These are phyloP conservation scores for Notothenia rossii DNA, from an alignment of 2,113 vertebrate genomes.

Conservation along the genomic window DNA sequence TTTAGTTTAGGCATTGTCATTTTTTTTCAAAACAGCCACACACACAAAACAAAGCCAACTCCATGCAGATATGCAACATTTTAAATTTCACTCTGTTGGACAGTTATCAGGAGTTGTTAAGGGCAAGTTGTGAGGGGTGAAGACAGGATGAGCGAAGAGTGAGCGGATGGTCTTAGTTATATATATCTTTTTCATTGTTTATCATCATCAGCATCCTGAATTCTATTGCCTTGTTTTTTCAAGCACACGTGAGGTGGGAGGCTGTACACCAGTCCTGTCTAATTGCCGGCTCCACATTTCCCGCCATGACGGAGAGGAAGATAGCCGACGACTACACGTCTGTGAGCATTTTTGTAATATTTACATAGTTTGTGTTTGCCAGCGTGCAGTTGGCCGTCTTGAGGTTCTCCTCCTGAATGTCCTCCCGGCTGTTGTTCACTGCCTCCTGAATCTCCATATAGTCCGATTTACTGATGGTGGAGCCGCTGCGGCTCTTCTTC, in stretches of 20 bases:
- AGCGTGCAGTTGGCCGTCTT: slow-evolving; percentile 99
- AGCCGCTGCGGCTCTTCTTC: slow-evolving; percentile 97
- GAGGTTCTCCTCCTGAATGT: slow-evolving; percentile 96
- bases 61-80: slow-evolving; percentile 79
- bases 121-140: slow-evolving; percentile 52
- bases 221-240: slow-evolving; percentile 76
- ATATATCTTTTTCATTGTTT: slow-evolving; percentile 36
- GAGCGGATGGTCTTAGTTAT: slow-evolving; percentile 50
- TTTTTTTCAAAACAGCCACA: slow-evolving; percentile 58
- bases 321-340: slow-evolving; percentile 88
- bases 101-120: slow-evolving; percentile 52
- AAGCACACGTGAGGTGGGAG: slow-evolving; percentile 61
- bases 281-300: slow-evolving; percentile 50
- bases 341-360: slow-evolving; percentile 99
- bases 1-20: slow-evolving; percentile 33
- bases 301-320: slow-evolving; percentile 28
- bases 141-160: slow-evolving; percentile 50
- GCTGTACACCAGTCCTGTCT: slow-evolving; percentile 46
- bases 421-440: slow-evolving; percentile 96
- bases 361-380: slow-evolving; percentile 99
- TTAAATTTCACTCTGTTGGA: slow-evolving; percentile 59
- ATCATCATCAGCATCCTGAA: slow-evolving; percentile 50
- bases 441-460: slow-evolving; percentile 99
- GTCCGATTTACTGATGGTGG: slow-evolving; percentile 98
- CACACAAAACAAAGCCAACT: slow-evolving; percentile 58